Evolutionary conservation across 2,797 vertebrate species (phyloP), one percentile per base, ranked within the genome.

Genomic region (Cyprinodon diabolis): DNA sequence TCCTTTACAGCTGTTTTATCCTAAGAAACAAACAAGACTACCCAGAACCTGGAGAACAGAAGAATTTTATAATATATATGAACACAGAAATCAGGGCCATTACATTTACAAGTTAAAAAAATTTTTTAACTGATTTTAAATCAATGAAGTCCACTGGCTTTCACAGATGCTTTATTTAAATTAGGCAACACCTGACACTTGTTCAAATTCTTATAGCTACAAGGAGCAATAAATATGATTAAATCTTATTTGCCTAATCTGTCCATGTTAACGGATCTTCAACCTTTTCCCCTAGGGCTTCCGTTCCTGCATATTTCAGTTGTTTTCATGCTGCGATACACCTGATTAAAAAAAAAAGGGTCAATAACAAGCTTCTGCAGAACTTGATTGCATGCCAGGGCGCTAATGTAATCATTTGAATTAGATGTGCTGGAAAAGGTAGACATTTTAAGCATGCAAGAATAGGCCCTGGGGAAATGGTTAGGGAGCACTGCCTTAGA

Each of bases 291-390:
- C 19, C 43, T 37, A 43, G 37, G 19, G 9, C 37, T 2, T 63
- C 12, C 12, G 11, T 63, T 43, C 37, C 37, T 63, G 10, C 19
- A 43, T 43, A n/a, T n/a, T 63, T 43, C n/a, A 45, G 52, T 43
- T n/a, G 37, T 63, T 63, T 63, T 19, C 10, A 11, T 63, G 40
- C 43, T 17, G 6, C 60, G 13, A n/a, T 21, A 43, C 10, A 63
- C 60, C 60, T 63, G 60, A 63, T 45, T n/a, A 43, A 63, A 43
- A 63, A 63, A 63, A 43, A 63, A 45, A 63, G n/a, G 19, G 19
- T 5, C 19, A 37, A 48, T 48, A 10, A 48, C 47, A 43, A 23
- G 19, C 19, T 43, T n/a, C 37, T 63, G 11, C 9, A 45, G 40
- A 40, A 45, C 9, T 21, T 43, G 37, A 45, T 43, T 5, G 11